These are phyloP conservation scores for Aleiodes leptofemur DNA, from an alignment of 2,888 invertebrate species.

Conservation along the genomic window DNA sequence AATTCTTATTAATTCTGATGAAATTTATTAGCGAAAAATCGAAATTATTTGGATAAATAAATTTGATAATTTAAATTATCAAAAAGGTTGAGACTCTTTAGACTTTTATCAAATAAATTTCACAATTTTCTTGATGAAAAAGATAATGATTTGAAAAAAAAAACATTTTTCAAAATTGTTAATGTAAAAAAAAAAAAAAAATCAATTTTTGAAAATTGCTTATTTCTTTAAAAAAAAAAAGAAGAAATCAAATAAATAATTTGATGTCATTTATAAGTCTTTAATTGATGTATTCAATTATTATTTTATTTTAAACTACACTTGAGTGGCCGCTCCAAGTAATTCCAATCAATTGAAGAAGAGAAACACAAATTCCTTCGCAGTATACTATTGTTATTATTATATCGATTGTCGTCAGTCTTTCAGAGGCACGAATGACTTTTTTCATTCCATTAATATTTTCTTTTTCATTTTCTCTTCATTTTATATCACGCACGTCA, in stretches of 20 bases:
- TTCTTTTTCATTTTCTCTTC: neutral
- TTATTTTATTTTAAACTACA: slow-evolving; percentile 18
- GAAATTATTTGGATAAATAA: neutral
- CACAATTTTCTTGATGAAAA: neutral
- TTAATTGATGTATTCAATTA: slow-evolving; percentile 8
- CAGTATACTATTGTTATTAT: neutral
- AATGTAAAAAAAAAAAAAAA: too few species aligned
- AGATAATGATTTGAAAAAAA: neutral
- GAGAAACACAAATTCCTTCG: slow-evolving; percentile 13
- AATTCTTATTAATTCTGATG: neutral
- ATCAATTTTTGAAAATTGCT: too few species aligned
- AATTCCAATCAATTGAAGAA: slow-evolving; percentile 19
- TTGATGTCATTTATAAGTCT: slow-evolving; percentile 10
- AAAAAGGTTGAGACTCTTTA: neutral
- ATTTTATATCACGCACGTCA: neutral
- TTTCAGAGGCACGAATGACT: slow-evolving; percentile 3
- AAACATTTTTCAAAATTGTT: neutral
- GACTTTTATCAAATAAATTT: neutral
- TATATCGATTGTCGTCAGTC: slow-evolving; percentile 14
- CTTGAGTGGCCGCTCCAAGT: slow-evolving; percentile 21
- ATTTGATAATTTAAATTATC: slow-evolving; percentile 1
- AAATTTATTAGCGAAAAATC: neutral
- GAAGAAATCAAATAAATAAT: too few species aligned
- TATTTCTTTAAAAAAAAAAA: too few species aligned
- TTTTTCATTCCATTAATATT: neutral